Percentiles rank a stretch among this genome's conserved stretches.
Conservation (phyloP, 2,113 vertebrate genomes). For the Dromaius novaehollandiae region DNA sequence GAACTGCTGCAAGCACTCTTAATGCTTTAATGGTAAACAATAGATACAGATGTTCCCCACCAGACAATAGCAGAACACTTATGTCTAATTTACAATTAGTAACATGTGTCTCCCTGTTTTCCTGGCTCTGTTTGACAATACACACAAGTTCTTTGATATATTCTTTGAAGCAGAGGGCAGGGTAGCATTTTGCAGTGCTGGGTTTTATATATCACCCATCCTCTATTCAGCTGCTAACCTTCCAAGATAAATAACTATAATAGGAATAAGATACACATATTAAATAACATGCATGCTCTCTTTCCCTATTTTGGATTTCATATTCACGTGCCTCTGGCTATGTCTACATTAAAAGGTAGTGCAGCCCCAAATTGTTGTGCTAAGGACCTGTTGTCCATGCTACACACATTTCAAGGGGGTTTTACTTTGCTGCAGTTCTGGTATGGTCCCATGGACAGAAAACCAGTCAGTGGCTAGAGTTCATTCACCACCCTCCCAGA, state of each 20-base stretch:
- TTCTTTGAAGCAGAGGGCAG: neutral
- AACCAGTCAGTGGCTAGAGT: neutral
- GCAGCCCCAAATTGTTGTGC: neutral
- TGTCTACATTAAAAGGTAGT: neutral
- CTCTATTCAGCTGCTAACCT: neutral
- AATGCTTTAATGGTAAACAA: neutral
- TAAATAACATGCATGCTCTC: fast-evolving
- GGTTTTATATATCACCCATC: neutral
- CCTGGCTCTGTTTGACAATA: neutral
- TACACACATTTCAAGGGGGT: fast-evolving
- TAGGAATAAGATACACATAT: neutral
- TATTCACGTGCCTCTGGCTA: neutral
- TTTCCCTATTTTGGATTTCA: neutral
- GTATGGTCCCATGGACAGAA: neutral
- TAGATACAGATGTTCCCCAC: neutral
- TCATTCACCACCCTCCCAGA: neutral
- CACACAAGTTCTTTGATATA: neutral
- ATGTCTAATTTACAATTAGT: neutral
- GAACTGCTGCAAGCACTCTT: neutral
- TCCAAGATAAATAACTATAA: neutral
- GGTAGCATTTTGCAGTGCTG: neutral
- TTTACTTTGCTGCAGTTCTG: neutral
- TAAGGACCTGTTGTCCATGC: fast-evolving
- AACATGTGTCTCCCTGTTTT: neutral
- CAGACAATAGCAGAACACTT: neutral